Evolutionary conservation across 2,888 invertebrate species (phyloP), one percentile per base, ranked within the genome.

Genomic region (Heliconius erato): DNA sequence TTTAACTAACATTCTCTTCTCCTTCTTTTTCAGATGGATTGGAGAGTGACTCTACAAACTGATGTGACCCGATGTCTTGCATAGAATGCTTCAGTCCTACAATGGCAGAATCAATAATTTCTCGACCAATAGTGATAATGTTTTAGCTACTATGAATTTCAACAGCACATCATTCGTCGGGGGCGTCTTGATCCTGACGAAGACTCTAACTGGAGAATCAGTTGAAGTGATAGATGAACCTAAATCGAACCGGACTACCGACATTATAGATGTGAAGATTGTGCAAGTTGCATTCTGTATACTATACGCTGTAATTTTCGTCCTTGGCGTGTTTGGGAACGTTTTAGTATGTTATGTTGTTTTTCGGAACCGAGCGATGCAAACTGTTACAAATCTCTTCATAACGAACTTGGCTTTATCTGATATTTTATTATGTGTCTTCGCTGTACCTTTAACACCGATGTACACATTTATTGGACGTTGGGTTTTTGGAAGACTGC

Each of bases 381-480:
- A 98, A 93, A 98, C 98, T 0, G 98, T 99, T 79, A 99, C 99
- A 26, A 99, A 99, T 91, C 97, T 98, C 79, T 99, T 99, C 94
- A 99, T 99, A 90, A 98, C 98, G 19, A 99, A 99, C 90, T 94
- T 99, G 87, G 99, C 99, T 0, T 93, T 98, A 74, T 98, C 98
- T 49, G 99, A 99, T 92, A 98, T 99, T 85, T 94, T 99, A 69
- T 96, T 99, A 86, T 98, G 98, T 90, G 94, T 97, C 35, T 96
- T 99, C 81, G 98, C 98, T 3, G 98, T 99, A 23, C 99, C 99
- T 79, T 97, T 99, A 89, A 99, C 99, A 0, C 99, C 99, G 0
- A 96, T 98, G 85, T 98, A 98, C 91, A 98, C 98, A 2, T 98
- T 98, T 89, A 95, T 98, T 82, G 97, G 97, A 79, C 96, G 97